These are phyloP conservation scores for Hirtodrosophila cameraria DNA, from an alignment of 2,888 invertebrate genomes.

Conservation along the genomic window DNA sequence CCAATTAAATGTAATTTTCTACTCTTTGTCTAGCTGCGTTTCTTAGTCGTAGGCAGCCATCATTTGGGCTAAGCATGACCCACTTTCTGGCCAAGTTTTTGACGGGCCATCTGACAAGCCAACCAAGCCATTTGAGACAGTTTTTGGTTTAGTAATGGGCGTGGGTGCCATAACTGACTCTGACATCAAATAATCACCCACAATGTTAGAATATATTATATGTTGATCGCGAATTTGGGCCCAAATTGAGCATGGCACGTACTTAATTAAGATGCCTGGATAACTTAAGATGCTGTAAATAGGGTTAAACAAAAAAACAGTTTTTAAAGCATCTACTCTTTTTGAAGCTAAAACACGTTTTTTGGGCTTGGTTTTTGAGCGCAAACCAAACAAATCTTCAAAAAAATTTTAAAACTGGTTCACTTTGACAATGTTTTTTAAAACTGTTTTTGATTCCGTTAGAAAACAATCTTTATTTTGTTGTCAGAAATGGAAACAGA, in stretches of 20 bases:
- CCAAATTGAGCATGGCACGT: constrained; percentile 3
- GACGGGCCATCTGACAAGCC: constrained; percentile 13
- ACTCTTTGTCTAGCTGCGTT: constrained; percentile 29
- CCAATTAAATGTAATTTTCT: constrained; percentile 67
- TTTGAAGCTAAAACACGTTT: no score
- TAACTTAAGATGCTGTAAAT: not conserved
- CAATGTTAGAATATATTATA: constrained; percentile 1
- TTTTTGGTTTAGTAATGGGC: constrained; percentile 28
- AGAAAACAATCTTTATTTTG: no score
- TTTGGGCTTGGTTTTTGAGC: no score
- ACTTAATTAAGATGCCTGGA: not conserved
- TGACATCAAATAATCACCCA: constrained; percentile 8
- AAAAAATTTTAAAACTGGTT: no score
- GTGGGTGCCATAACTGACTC: constrained; percentile 23
- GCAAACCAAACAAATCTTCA: no score
- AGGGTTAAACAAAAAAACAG: no score
- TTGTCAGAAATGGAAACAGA: no score
- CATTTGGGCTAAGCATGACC: constrained; percentile 51
- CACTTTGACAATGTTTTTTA: no score
- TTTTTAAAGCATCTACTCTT: no score
- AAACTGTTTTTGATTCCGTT: no score
- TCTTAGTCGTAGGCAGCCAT: constrained; percentile 29
- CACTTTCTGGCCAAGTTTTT: constrained; percentile 46
- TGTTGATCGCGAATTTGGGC: not conserved
- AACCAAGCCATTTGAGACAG: constrained; percentile 23